phyloP scores from a whole-genome alignment of 2,888 invertebrate genomes.

The Nomada goodeniana region DNA sequence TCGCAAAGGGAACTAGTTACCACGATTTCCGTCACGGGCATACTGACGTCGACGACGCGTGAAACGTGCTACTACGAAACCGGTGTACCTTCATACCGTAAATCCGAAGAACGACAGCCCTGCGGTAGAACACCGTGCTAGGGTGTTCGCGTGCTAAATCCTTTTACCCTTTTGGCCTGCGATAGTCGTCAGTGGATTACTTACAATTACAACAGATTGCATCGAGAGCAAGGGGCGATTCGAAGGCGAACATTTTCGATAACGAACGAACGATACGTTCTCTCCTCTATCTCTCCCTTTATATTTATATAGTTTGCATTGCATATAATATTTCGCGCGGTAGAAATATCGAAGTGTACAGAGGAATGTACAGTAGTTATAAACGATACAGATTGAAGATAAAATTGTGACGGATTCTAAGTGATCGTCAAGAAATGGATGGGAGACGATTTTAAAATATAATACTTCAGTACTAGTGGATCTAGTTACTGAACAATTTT shows the following conservation, averaged over 20 bases:
- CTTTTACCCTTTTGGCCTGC: slow-evolving; percentile 50
- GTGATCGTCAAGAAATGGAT: slow-evolving; percentile 19
- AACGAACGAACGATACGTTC: slow-evolving; percentile 46
- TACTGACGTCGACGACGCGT: slow-evolving; percentile 32
- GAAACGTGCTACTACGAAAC: slow-evolving; percentile 26
- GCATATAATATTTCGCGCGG: no score
- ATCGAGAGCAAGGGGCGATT: slow-evolving; percentile 47
- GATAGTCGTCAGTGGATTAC: slow-evolving; percentile 51
- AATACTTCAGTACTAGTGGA: neutral
- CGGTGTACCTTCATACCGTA: slow-evolving; percentile 13
- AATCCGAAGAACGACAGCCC: slow-evolving; percentile 33
- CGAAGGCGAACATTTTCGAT: slow-evolving; percentile 50
- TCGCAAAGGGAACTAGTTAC: slow-evolving; percentile 42
- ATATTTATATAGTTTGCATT: no score
- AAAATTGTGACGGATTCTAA: slow-evolving; percentile 2
- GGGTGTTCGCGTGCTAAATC: slow-evolving; percentile 56
- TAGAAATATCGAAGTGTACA: slow-evolving; percentile 1
- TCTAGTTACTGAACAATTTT: slow-evolving; percentile 1
- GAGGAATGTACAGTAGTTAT: neutral
- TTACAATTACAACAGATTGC: slow-evolving; percentile 53
- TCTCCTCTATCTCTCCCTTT: neutral
- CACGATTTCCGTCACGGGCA: slow-evolving; percentile 22
- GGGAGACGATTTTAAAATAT: neutral
- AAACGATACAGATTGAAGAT: slow-evolving; percentile 18
- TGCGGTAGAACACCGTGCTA: slow-evolving; percentile 33